phyloP scores from a whole-genome alignment of 1,140 invertebrate species.

The Elysia chlorotica region DNA sequence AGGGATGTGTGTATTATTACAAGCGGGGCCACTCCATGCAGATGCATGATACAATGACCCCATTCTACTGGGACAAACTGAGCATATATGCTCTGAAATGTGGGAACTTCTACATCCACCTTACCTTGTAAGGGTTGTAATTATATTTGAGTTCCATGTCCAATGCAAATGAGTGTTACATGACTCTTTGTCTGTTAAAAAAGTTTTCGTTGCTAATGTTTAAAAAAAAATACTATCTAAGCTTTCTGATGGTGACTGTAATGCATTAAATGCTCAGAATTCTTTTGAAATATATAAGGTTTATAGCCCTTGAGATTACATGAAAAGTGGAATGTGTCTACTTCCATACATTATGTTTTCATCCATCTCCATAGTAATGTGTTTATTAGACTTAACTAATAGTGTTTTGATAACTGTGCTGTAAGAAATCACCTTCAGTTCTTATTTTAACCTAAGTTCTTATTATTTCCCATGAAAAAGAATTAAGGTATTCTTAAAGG shows the following conservation, averaged over 20 bases:
- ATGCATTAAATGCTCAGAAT: not conserved
- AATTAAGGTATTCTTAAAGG: too few species aligned
- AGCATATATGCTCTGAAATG: constrained; percentile 11
- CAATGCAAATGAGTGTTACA: too few species aligned
- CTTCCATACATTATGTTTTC: too few species aligned
- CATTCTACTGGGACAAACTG: constrained; percentile 20
- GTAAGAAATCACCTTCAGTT: not conserved
- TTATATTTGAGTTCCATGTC: too few species aligned
- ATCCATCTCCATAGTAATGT: too few species aligned
- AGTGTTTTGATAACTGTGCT: not conserved
- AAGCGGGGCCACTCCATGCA: constrained; percentile 16
- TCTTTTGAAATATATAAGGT: not conserved
- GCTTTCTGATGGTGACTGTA: not conserved
- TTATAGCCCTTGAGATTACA: too few species aligned
- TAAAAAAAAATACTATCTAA: too few species aligned
- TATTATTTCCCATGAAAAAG: not conserved
- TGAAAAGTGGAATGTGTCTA: too few species aligned
- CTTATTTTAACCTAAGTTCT: not conserved
- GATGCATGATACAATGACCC: constrained; percentile 12
- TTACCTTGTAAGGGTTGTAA: constrained; percentile 27
- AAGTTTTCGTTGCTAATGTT: too few species aligned
- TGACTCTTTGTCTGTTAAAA: too few species aligned
- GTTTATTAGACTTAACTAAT: not conserved
- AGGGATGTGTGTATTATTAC: constrained; percentile 11
- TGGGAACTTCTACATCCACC: not conserved